Conservation (phyloP, 2,113 vertebrate genomes). For the Equus przewalskii region DNA sequence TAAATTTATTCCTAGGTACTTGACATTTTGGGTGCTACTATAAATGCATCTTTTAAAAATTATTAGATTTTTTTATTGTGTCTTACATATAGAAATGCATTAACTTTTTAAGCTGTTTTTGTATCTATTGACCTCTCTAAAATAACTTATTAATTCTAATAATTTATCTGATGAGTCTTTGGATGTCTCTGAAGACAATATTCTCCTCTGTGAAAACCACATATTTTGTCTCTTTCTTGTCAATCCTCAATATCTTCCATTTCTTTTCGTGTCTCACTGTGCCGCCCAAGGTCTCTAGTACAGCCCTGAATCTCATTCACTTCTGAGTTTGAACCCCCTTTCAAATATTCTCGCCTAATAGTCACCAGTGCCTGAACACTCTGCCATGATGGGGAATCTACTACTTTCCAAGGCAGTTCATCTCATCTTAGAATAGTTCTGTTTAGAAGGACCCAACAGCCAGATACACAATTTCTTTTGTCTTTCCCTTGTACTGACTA, state of each 20-base stretch:
- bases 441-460: conserved; percentile 22
- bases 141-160: conserved; percentile 64
- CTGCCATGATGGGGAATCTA: conserved; percentile 5
- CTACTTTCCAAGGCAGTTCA: conserved; percentile 1
- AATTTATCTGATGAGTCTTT: conserved; percentile 34
- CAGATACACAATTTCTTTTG: conserved; percentile 4
- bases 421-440: conserved; percentile 34
- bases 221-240: conserved; percentile 24
- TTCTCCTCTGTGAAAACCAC: conserved; percentile 31
- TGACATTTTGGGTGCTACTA: conserved; percentile 60
- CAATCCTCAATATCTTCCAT: neutral
- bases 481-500: conserved; percentile 17
- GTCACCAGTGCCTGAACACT: neutral
- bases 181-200: conserved; percentile 58
- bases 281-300: neutral
- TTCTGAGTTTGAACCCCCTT: neutral
- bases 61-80: conserved; percentile 28
- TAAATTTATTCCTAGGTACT: conserved; percentile 59
- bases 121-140: conserved; percentile 31
- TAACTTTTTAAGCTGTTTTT: conserved; percentile 56
- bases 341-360: neutral
- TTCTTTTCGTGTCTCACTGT: neutral
- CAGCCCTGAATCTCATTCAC: neutral
- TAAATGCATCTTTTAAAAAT: conserved; percentile 56
- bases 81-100: conserved; percentile 56